Evolutionary conservation across 2,113 vertebrate species (phyloP).

Genomic region (Mustela lutreola): DNA sequence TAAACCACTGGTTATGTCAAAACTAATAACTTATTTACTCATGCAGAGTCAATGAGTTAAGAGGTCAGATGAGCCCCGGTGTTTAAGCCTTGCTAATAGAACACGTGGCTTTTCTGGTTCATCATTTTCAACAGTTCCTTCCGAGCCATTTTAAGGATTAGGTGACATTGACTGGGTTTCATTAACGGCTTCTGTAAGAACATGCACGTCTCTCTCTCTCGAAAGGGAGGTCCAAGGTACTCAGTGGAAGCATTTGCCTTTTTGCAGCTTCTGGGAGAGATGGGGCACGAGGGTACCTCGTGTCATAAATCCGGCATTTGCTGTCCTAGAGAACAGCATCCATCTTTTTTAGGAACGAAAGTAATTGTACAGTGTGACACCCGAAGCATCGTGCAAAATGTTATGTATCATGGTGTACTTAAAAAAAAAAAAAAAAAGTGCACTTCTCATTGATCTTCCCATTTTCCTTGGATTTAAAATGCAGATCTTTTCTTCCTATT

Average conservation of each 20-base stretch:
- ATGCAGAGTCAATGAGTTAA: conserved; percentile 82
- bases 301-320: conserved; percentile 80
- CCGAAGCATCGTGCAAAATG: conserved; percentile 82
- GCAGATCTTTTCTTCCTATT: conserved; percentile 86
- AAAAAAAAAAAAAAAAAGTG: background rate
- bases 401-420: conserved; percentile 84
- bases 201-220: conserved; percentile 75
- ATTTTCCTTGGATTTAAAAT: conserved; percentile 88
- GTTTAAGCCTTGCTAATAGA: conserved; percentile 72
- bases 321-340: conserved; percentile 81
- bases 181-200: conserved; percentile 79
- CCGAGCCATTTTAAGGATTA: conserved; percentile 77
- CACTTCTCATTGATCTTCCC: conserved; percentile 86
- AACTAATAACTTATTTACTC: conserved; percentile 85
- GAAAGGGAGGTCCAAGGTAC: conserved; percentile 70
- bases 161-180: conserved; percentile 81
- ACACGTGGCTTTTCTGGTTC: conserved; percentile 58
- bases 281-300: conserved; percentile 72
- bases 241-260: conserved; percentile 72
- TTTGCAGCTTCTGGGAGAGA: conserved; percentile 75
- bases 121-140: conserved; percentile 74
- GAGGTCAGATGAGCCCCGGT: conserved; percentile 79
- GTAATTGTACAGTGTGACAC: conserved; percentile 84
- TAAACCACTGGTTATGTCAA: conserved; percentile 86
- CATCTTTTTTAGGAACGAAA: conserved; percentile 86